Base-by-base conservation (phyloP, 1,140 invertebrate species). In the Metaphire vulgaris region DNA sequence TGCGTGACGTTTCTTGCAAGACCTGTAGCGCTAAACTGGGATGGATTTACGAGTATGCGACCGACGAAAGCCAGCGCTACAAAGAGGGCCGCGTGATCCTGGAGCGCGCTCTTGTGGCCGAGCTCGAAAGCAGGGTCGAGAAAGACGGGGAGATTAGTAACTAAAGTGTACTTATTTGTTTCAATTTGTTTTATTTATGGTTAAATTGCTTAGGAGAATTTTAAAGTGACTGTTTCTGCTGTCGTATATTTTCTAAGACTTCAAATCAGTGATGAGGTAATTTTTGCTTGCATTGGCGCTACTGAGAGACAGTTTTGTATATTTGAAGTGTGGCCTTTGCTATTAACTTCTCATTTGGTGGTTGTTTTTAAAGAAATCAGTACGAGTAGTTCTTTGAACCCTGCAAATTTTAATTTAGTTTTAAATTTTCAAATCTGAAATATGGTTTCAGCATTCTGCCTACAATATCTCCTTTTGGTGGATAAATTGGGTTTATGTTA, bases 1-100 rank as follows among this genome's bases (percentile, higher is more conserved):
- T 91, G 2, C 89, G 96, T 70, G 97, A 99, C 88, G 96, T 99
- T 0, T 96, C 93, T 76, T 99, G 97, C 85, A 98, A 98, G 88
- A 96, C 94, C 82, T 99, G 96, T 86, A 91, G 92, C 79, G 91
- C 92, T 2, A 87, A 87, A 72, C 81, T 87, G 6, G 86, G 86
- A 21, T 87, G 86, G 86, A 83, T 87, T 30, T 87, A 87, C 73
- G 86, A 87, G 79, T 87, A 96, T 89, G 97, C 97, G 0, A 97
- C 94, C 6, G 96, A 98, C 84, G 96, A 98, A 79, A 94, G 92
- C 83, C 97, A 99, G 87, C 90, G 94, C 79, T 99, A 99, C 84
- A 97, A 97, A 87, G 95, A 97, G 88, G 94, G 94, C 0, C 87
- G 92, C 66, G 93, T 97, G 0, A 97, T 99, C 80, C 87, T 99